Evolutionary conservation across 2,113 vertebrate species (phyloP).

Genomic region (Lamprologus callipterus): DNA sequence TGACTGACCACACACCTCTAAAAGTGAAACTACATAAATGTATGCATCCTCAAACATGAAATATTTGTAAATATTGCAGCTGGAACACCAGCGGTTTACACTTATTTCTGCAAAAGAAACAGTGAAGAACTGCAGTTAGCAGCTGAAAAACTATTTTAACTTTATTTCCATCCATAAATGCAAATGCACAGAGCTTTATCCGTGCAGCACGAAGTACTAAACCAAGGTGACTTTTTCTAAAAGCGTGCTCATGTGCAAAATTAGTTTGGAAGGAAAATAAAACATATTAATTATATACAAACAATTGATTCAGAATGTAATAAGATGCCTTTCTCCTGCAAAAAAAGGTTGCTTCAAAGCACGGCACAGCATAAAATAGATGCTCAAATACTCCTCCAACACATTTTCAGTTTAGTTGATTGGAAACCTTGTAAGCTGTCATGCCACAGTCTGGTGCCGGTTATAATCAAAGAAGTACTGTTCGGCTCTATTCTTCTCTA

Average conservation of each 20-base stretch:
- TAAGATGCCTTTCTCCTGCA: background rate
- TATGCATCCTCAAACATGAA: background rate
- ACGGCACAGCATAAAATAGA: background rate
- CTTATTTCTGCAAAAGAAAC: background rate
- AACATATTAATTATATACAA: background rate
- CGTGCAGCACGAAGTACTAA: background rate
- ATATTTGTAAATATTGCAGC: background rate
- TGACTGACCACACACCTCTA: constrained; percentile 8
- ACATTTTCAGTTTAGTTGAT: constrained; percentile 15
- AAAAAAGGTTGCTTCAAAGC: background rate
- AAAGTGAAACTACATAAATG: background rate
- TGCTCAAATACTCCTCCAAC: background rate
- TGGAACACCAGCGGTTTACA: background rate
- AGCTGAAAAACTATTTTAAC: background rate
- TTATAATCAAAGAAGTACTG: constrained; percentile 40
- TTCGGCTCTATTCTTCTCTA: constrained; percentile 12
- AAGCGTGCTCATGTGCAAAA: background rate
- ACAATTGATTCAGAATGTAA: background rate
- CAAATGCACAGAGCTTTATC: background rate
- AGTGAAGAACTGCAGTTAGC: background rate
- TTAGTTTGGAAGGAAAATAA: background rate
- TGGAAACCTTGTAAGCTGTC: constrained; percentile 13
- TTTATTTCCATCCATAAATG: background rate
- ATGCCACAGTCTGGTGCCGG: background rate
- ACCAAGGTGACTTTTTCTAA: background rate